Conservation (phyloP, 2,888 invertebrate genomes). For the Callosobruchus maculatus region DNA sequence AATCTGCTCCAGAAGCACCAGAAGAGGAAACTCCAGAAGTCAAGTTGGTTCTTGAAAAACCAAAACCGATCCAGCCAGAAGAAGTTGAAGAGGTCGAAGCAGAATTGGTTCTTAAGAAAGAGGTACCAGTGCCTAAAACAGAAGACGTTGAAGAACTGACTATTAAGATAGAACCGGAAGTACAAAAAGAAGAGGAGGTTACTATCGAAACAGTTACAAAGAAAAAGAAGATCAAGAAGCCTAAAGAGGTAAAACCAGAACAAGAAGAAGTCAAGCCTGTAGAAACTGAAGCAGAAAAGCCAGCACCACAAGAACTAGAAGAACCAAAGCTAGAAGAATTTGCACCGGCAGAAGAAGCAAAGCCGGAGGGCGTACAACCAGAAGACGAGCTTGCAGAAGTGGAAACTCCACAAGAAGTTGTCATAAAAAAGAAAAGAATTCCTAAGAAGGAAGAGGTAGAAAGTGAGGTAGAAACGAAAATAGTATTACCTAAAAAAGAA, state of each 20-base stretch:
- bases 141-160: constrained; percentile 34
- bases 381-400: constrained; percentile 28
- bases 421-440: constrained; percentile 4
- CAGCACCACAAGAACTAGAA: constrained; percentile 9
- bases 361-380: constrained; percentile 30
- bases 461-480: not conserved
- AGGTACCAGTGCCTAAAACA: not conserved
- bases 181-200: constrained; percentile 30
- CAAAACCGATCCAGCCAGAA: constrained; percentile 21
- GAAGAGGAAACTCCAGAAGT: constrained; percentile 1
- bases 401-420: constrained; percentile 14
- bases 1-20: constrained; percentile 18
- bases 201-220: constrained; percentile 25
- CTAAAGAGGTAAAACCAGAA: constrained; percentile 14
- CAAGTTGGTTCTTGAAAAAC: constrained; percentile 6
- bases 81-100: constrained; percentile 30
- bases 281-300: constrained; percentile 30
- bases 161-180: constrained; percentile 31
- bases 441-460: not conserved
- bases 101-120: not conserved
- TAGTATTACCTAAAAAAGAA: not conserved
- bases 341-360: constrained; percentile 19
- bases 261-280: constrained; percentile 19
- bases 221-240: not conserved
- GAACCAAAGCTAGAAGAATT: constrained; percentile 6